Conservation (phyloP, 2,797 vertebrate species). For the Hypotaenidia okinawae region DNA sequence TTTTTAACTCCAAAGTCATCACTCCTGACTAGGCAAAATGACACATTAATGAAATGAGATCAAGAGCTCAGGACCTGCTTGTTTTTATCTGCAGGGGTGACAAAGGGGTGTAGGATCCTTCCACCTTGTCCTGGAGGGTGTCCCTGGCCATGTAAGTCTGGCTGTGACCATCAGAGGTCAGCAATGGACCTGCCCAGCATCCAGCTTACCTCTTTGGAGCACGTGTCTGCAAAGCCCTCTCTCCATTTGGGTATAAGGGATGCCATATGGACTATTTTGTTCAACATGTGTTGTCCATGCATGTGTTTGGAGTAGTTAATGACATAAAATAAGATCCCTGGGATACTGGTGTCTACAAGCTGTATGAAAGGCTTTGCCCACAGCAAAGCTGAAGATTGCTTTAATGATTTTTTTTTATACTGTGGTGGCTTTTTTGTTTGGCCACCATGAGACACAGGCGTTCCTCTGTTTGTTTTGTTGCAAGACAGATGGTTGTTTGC, state of each 20-base stretch:
- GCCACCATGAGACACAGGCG: not conserved
- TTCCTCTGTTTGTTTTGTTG: not conserved
- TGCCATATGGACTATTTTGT: not conserved
- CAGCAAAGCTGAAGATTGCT: not conserved
- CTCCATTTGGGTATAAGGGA: not conserved
- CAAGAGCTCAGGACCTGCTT: not conserved
- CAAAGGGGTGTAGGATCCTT: not conserved
- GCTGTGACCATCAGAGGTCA: conserved; percentile 56
- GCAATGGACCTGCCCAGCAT: conserved; percentile 50
- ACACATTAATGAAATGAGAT: not conserved
- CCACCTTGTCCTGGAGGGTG: not conserved
- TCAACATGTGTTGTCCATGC: not conserved
- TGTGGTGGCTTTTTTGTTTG: not conserved
- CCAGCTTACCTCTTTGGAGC: not conserved
- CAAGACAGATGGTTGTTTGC: not conserved
- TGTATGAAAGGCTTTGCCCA: not conserved
- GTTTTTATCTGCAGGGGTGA: not conserved
- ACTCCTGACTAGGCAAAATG: not conserved
- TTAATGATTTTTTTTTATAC: not conserved
- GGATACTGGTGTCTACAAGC: not conserved
- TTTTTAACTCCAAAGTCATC: not conserved
- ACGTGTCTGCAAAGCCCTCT: not conserved
- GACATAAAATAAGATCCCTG: not conserved
- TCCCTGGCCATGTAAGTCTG: conserved; percentile 7
- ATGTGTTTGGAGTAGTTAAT: not conserved